Evolutionary conservation across 1,140 invertebrate genomes (phyloP).

Genomic region (Drosophila micromelanica): DNA sequence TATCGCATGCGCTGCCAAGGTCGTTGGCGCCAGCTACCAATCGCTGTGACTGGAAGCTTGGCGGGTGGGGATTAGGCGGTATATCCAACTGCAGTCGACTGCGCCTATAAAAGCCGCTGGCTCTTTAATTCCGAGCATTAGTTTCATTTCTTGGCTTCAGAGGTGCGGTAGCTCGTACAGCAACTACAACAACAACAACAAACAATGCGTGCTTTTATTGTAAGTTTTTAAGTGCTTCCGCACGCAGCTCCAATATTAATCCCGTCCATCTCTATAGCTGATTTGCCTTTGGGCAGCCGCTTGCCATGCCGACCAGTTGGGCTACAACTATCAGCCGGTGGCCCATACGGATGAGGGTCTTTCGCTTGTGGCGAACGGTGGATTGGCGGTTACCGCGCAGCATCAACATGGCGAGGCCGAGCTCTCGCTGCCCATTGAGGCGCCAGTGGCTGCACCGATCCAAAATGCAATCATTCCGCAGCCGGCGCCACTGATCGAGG

Average conservation of each 20-base stretch:
- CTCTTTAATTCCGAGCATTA: constrained; percentile 49
- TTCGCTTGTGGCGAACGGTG: constrained; percentile 57
- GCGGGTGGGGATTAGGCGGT: constrained; percentile 39
- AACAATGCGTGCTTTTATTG: constrained; percentile 68
- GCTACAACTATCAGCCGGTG: constrained; percentile 75
- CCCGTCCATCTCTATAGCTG: constrained; percentile 28
- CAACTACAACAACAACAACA: constrained; percentile 21
- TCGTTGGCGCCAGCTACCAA: constrained; percentile 35
- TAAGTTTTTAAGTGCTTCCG: constrained; percentile 40
- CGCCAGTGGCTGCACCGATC: constrained; percentile 16
- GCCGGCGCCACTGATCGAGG: constrained; percentile 51
- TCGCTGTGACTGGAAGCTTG: neutral
- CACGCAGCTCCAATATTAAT: constrained; percentile 1
- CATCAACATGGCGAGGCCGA: constrained; percentile 65
- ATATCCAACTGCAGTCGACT: constrained; percentile 27
- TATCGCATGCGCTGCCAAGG: constrained; percentile 60
- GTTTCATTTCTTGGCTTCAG: constrained; percentile 53
- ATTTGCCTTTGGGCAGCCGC: constrained; percentile 69
- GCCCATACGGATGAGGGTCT: constrained; percentile 67
- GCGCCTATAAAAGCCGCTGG: constrained; percentile 60
- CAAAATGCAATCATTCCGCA: constrained; percentile 27
- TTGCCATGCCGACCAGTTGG: constrained; percentile 66
- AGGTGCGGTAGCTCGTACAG: constrained; percentile 25
- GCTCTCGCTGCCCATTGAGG: constrained; percentile 62
- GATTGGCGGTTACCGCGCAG: constrained; percentile 18